phyloP scores from a whole-genome alignment of 2,113 vertebrate species.

The Mohoua ochrocephala region DNA sequence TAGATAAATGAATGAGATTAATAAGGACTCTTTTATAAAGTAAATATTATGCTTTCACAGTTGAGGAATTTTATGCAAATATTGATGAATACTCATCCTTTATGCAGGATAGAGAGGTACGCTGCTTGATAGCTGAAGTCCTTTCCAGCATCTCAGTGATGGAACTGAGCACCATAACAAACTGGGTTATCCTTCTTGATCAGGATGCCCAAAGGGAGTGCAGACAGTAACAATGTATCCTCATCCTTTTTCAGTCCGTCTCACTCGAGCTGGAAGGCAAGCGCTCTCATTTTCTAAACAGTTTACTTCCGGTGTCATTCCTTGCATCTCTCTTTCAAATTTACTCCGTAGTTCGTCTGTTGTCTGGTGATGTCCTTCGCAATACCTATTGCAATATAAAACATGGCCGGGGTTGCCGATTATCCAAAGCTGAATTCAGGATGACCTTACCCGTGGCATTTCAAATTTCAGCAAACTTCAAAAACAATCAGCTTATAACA shows the following conservation, averaged over 20 bases:
- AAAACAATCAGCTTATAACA: background rate
- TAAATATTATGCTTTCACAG: background rate
- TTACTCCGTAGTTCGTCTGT: background rate
- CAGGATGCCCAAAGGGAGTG: background rate
- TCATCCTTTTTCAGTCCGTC: background rate
- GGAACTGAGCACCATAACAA: background rate
- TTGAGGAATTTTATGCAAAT: background rate
- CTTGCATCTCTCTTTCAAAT: background rate
- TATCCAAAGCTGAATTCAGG: background rate
- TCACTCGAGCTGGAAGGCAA: background rate
- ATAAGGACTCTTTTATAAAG: background rate
- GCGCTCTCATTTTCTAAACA: background rate
- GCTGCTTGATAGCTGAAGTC: background rate
- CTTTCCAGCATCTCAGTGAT: background rate
- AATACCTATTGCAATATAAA: background rate
- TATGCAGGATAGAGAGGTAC: background rate
- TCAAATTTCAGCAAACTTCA: background rate
- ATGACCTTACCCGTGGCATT: background rate
- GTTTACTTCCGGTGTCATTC: background rate
- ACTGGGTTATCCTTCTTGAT: background rate
- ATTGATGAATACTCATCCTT: background rate
- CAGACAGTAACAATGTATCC: background rate
- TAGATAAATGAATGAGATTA: background rate
- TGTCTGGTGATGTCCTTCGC: background rate
- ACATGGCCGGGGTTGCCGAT: background rate